These are phyloP conservation scores for Empidonax traillii DNA, from an alignment of 2,113 vertebrate species.

Conservation along the genomic window DNA sequence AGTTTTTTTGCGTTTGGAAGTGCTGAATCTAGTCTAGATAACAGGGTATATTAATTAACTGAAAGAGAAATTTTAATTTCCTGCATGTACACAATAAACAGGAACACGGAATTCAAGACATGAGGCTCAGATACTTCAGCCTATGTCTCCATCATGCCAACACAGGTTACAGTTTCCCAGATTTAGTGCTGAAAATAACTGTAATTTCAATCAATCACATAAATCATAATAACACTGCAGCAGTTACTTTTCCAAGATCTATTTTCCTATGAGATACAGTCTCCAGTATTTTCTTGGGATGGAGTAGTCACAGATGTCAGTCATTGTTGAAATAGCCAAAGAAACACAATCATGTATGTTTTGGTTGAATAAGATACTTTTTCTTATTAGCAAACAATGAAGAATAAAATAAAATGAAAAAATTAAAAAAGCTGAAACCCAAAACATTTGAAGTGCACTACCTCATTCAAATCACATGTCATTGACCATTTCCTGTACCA, in stretches of 20 bases:
- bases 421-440: neutral
- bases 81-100: neutral
- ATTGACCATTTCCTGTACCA: neutral
- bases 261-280: neutral
- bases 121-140: neutral
- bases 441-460: neutral
- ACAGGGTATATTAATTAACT: neutral
- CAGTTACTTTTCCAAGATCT: neutral
- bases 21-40: neutral
- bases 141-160: neutral
- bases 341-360: neutral
- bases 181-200: neutral
- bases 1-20: neutral
- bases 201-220: neutral
- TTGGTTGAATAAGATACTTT: neutral
- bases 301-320: neutral
- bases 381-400: neutral
- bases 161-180: neutral
- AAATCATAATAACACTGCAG: neutral
- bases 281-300: neutral
- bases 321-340: neutral
- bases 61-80: neutral
- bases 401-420: neutral
- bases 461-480: neutral
- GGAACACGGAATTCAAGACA: neutral